phyloP scores from a whole-genome alignment of 1,140 invertebrate genomes.

The Heliconius hermathena region DNA sequence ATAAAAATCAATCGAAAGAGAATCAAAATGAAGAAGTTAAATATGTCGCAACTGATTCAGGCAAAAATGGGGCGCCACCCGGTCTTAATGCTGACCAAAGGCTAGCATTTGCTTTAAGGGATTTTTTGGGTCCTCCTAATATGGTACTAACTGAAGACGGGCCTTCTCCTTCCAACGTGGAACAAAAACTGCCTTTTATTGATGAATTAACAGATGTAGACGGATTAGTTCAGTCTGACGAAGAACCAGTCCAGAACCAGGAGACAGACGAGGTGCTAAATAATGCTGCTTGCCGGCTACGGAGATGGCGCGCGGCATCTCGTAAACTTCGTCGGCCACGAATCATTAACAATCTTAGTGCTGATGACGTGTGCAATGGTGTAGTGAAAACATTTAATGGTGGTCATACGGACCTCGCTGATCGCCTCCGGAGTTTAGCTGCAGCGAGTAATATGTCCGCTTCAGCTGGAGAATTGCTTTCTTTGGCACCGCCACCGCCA shows the following conservation, averaged over 20 bases:
- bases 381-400: constrained; percentile 53
- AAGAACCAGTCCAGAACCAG: constrained; percentile 54
- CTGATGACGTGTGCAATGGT: constrained; percentile 59
- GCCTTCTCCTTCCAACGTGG: constrained; percentile 57
- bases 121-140: constrained; percentile 63
- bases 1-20: constrained; percentile 55
- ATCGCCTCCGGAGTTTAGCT: constrained; percentile 79
- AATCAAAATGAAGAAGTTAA: constrained; percentile 52
- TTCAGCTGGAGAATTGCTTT: constrained; percentile 73
- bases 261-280: constrained; percentile 73
- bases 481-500: constrained; percentile 79
- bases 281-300: constrained; percentile 70
- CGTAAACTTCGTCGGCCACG: constrained; percentile 62
- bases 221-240: constrained; percentile 60
- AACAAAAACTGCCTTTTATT: constrained; percentile 65
- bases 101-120: constrained; percentile 66
- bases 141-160: constrained; percentile 54
- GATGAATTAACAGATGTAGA: constrained; percentile 62
- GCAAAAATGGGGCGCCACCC: constrained; percentile 50
- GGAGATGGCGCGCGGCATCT: constrained; percentile 70
- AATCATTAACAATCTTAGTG: constrained; percentile 74
- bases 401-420: constrained; percentile 70
- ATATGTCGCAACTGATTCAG: constrained; percentile 47
- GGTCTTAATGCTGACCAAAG: constrained; percentile 65
- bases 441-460: constrained; percentile 81